Evolutionary conservation across 2,888 invertebrate genomes (phyloP), one percentile per base, ranked within the genome.

Genomic region (Oscheius myriophilus): DNA sequence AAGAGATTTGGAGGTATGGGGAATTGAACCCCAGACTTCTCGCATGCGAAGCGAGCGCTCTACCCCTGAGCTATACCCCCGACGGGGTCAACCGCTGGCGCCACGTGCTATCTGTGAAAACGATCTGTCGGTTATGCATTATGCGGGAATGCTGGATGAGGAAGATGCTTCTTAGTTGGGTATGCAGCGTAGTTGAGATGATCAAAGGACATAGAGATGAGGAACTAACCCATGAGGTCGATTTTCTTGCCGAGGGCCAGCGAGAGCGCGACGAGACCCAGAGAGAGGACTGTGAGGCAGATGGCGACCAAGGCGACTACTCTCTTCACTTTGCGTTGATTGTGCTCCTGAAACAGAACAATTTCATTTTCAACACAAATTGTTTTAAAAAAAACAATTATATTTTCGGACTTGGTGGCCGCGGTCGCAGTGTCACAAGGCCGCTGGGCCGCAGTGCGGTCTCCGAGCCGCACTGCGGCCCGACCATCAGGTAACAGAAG

Each of bases 171-270:
- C 33, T 33, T 33, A 33, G 33, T 33, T 33, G 33, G 33, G 33
- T 33, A 33, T 33, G 33, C 33, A 33, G 33, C 33, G 33, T 33
- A 33, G 33, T n/a, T n/a, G n/a, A n/a, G n/a, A 9, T 3, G 33
- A 33, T 33, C 33, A 33, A 33, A 33, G 33, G 33, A 9, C 33
- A 39, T 16, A 54, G 6, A 54, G 16, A 54, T 7, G n/a, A n/a
- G 41, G 21, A 61, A 65, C 81, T 67, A 33, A 84, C 84, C 84
- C 71, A 84, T 74, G 62, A 82, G 69, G 72, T 84, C 84, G 58
- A 84, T 84, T 69, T 84, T 84, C 33, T 82, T 75, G n/a, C 84
- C 84, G n/a, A 84, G 71, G 21, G 84, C 84, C 25, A 84, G 67
- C 9, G 84, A 84, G 25, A 84, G 70, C 2, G 81, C 84, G 26